Percentiles rank a stretch among this genome's conserved stretches.
Evolutionary conservation across 2,113 vertebrate species (phyloP).

Genomic region (Rhinolophus sinicus): DNA sequence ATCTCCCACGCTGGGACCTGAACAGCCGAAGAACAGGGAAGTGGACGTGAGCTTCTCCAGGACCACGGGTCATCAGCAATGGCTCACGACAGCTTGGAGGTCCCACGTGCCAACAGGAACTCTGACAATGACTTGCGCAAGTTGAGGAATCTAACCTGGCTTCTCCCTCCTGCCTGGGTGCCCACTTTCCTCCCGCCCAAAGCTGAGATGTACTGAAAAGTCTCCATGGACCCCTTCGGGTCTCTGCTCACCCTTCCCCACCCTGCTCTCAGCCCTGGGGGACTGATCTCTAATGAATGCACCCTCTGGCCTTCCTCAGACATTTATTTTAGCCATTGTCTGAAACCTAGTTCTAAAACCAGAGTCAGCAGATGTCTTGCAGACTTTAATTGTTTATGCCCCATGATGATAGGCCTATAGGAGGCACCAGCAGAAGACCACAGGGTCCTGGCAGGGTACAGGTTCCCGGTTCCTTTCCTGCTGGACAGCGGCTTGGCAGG

Average conservation of each 20-base stretch:
- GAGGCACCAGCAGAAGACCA: not conserved
- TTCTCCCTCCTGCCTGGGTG: not conserved
- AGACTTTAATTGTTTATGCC: conserved; percentile 32
- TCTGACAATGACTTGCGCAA: not conserved
- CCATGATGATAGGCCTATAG: not conserved
- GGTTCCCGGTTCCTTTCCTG: not conserved
- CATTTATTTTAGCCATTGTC: conserved; percentile 32
- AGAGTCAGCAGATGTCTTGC: conserved; percentile 42
- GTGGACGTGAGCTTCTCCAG: not conserved
- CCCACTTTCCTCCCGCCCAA: not conserved
- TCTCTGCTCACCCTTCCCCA: not conserved
- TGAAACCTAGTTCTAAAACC: conserved; percentile 37
- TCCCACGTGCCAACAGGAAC: not conserved
- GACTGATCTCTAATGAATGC: not conserved
- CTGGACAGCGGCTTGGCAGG: not conserved
- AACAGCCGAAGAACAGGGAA: not conserved
- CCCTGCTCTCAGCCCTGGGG: not conserved
- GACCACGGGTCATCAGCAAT: not conserved
- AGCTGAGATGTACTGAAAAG: not conserved
- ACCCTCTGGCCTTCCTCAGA: not conserved
- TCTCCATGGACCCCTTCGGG: not conserved
- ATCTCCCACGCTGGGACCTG: not conserved
- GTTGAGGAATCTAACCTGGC: not conserved
- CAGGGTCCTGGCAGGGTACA: not conserved
- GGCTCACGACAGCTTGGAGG: accelerated